These are phyloP conservation scores for Limnodromus scolopaceus DNA, from an alignment of 2,797 vertebrate genomes.

Conservation along the genomic window DNA sequence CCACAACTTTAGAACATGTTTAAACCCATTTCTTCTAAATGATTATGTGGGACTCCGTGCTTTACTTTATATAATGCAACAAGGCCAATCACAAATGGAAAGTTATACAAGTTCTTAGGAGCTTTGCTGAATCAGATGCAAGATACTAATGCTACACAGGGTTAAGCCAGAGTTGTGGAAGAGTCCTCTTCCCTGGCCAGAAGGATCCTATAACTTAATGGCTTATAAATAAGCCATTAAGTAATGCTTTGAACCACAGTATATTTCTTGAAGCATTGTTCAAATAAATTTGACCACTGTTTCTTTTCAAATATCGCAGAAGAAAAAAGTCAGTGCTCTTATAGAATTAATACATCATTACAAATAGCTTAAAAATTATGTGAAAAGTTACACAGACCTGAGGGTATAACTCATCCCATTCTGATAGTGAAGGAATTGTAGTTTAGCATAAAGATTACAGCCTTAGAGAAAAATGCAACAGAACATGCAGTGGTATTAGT, in stretches of 20 bases:
- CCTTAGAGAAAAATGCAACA: background rate
- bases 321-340: background rate
- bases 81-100: background rate
- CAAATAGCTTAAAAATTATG: background rate
- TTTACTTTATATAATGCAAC: background rate
- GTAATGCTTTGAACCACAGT: background rate
- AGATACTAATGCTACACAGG: background rate
- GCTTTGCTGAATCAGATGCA: rapidly evolving
- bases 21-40: background rate
- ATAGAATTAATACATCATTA: background rate
- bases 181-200: background rate
- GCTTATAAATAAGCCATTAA: background rate
- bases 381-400: background rate
- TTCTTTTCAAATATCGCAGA: background rate
- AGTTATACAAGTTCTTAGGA: background rate
- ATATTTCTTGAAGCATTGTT: background rate
- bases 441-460: background rate
- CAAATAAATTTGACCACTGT: background rate
- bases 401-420: background rate
- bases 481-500: background rate
- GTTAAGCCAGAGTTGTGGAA: background rate
- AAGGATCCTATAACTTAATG: background rate
- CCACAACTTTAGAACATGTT: background rate
- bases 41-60: background rate
- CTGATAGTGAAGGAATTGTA: background rate